Evolutionary conservation across 2,113 vertebrate genomes (phyloP).

Genomic region (Fregetta grallaria): DNA sequence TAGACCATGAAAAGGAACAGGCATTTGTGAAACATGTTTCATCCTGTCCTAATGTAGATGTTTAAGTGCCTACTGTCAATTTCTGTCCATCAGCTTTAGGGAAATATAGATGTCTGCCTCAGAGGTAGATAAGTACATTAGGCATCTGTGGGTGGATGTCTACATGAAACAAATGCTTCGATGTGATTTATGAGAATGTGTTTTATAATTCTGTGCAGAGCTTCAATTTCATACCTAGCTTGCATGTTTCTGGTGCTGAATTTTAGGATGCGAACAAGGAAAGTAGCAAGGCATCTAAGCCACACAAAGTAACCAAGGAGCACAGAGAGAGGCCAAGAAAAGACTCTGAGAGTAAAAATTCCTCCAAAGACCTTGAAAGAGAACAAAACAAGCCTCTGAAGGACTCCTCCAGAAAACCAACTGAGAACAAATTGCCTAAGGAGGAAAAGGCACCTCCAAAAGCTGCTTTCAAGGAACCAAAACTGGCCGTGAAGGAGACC

Average conservation of each 20-base stretch:
- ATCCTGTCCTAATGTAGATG: not conserved
- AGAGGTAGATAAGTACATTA: not conserved
- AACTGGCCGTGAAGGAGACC: conserved; percentile 93
- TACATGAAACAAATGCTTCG: not conserved
- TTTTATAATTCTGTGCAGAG: not conserved
- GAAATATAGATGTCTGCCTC: not conserved
- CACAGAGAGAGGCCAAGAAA: conserved; percentile 92
- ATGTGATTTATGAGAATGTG: not conserved
- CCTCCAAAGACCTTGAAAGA: conserved; percentile 84
- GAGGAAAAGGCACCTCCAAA: conserved; percentile 93
- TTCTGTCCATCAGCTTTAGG: not conserved
- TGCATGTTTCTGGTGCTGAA: not conserved
- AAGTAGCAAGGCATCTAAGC: conserved; percentile 86
- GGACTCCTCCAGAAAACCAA: conserved; percentile 84
- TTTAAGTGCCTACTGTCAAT: not conserved
- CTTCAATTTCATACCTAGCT: not conserved
- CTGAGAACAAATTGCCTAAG: conserved; percentile 88
- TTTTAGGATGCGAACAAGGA: conserved; percentile 80
- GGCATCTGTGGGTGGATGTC: not conserved
- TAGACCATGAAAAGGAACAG: not conserved
- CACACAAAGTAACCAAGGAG: conserved; percentile 93
- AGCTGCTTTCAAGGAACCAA: conserved; percentile 97
- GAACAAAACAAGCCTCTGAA: conserved; percentile 79
- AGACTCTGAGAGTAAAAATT: conserved; percentile 93
- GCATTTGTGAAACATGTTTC: not conserved